phyloP scores from a whole-genome alignment of 2,888 invertebrate species.

The Mythimna vitellina region DNA sequence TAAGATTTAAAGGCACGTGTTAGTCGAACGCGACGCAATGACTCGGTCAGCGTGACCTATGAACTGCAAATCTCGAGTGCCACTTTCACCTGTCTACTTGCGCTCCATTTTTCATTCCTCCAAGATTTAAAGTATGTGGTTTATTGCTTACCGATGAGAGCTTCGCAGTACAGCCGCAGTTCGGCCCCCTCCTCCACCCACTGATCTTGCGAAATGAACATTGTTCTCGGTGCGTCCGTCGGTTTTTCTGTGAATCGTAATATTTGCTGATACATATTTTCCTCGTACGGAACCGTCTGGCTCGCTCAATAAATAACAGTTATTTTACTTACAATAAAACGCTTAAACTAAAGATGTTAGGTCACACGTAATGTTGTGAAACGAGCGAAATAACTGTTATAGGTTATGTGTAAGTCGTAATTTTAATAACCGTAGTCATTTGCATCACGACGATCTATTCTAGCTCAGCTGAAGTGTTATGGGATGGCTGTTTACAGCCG shows the following conservation, averaged over 20 bases:
- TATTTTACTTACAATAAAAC: constrained; percentile 35
- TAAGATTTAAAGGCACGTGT: not conserved
- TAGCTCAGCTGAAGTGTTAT: constrained; percentile 37
- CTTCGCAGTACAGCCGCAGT: constrained; percentile 94
- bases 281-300: constrained; percentile 47
- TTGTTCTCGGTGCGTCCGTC: constrained; percentile 91
- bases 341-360: constrained; percentile 41
- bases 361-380: constrained; percentile 41
- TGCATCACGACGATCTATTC: constrained; percentile 53
- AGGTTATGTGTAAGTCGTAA: constrained; percentile 54
- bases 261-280: constrained; percentile 64
- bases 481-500: constrained; percentile 42
- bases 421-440: constrained; percentile 61
- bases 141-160: constrained; percentile 92
- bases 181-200: constrained; percentile 91
- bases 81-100: constrained; percentile 27
- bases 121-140: constrained; percentile 9
- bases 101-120: constrained; percentile 29
- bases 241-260: constrained; percentile 90
- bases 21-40: not conserved
- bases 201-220: constrained; percentile 92
- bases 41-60: constrained; percentile 4
- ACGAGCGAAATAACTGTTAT: constrained; percentile 55
- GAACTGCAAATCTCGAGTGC: constrained; percentile 12
- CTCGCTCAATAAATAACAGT: constrained; percentile 44